Evolutionary conservation across 2,113 vertebrate species (phyloP).

Genomic region (Eleginops maclovinus): DNA sequence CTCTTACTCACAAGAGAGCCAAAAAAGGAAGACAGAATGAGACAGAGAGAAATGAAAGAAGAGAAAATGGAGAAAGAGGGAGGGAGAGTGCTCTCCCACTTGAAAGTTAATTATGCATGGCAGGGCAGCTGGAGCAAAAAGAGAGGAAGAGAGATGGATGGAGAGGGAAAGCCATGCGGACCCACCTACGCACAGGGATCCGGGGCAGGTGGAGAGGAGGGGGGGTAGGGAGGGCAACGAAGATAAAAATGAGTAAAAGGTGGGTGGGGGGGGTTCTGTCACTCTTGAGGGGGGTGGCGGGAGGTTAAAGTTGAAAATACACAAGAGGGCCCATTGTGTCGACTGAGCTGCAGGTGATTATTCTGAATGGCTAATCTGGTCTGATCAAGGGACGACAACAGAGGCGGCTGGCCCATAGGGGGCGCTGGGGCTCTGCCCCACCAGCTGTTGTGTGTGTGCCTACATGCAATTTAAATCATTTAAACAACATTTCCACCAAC

Average conservation of each 20-base stretch:
- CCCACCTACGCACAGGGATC: conserved; percentile 49
- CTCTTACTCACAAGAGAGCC: conserved; percentile 20
- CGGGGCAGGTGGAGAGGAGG: conserved; percentile 47
- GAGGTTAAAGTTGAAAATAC: conserved; percentile 36
- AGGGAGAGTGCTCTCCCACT: conserved; percentile 54
- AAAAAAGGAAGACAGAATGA: background rate
- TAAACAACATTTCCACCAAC: no score
- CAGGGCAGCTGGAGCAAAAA: conserved; percentile 62
- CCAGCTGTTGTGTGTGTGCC: no score
- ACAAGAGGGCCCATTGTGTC: conserved; percentile 15
- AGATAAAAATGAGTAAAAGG: conserved; percentile 35
- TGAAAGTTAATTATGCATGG: conserved; percentile 76
- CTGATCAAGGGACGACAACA: background rate
- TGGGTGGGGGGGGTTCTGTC: conserved; percentile 17
- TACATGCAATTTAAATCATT: no score
- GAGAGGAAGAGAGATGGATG: conserved; percentile 59
- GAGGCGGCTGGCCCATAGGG: no score
- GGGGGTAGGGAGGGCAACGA: conserved; percentile 40
- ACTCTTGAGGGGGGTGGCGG: conserved; percentile 34
- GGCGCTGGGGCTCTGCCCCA: no score
- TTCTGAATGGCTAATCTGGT: background rate
- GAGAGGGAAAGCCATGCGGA: conserved; percentile 55
- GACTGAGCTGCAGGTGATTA: conserved; percentile 32
- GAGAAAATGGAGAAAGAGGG: conserved; percentile 30
- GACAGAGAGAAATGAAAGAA: conserved; percentile 34